Percentiles rank a stretch among this genome's conserved stretches.
Conservation (phyloP, 2,888 invertebrate species). For the Acanthopleura granulata region DNA sequence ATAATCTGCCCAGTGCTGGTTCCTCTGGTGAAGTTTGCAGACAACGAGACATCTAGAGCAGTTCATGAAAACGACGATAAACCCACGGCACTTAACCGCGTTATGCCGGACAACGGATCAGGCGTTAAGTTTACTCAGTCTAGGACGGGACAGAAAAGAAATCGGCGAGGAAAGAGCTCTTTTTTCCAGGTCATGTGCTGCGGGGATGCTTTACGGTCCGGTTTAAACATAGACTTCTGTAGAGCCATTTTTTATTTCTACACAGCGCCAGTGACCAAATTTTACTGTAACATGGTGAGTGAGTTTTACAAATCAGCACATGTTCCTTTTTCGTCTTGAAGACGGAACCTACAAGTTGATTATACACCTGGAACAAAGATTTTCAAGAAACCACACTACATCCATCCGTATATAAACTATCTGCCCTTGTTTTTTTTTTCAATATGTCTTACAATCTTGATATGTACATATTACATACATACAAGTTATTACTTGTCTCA, state of each 20-base stretch:
- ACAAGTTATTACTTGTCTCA: no score
- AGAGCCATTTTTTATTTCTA: conserved; percentile 62
- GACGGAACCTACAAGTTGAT: no score
- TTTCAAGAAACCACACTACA: no score
- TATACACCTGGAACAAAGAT: no score
- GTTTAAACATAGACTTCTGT: conserved; percentile 44
- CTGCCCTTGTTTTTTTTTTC: no score
- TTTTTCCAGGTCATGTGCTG: conserved; percentile 1
- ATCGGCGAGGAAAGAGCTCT: neutral
- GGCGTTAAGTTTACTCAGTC: neutral
- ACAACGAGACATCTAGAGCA: conserved; percentile 23
- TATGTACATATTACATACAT: no score
- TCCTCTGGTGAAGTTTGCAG: conserved; percentile 58
- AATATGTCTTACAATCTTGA: no score
- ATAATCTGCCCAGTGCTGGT: conserved; percentile 55
- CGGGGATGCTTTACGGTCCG: neutral
- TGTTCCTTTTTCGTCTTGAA: no score
- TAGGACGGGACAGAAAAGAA: neutral
- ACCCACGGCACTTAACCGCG: neutral
- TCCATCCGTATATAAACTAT: no score
- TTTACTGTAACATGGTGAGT: conserved; percentile 58
- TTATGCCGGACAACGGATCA: neutral
- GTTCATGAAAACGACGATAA: conserved; percentile 30
- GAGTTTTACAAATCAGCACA: no score
- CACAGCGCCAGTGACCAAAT: conserved; percentile 67